Conservation (phyloP, 2,113 vertebrate species). For the Saccopteryx bilineata region DNA sequence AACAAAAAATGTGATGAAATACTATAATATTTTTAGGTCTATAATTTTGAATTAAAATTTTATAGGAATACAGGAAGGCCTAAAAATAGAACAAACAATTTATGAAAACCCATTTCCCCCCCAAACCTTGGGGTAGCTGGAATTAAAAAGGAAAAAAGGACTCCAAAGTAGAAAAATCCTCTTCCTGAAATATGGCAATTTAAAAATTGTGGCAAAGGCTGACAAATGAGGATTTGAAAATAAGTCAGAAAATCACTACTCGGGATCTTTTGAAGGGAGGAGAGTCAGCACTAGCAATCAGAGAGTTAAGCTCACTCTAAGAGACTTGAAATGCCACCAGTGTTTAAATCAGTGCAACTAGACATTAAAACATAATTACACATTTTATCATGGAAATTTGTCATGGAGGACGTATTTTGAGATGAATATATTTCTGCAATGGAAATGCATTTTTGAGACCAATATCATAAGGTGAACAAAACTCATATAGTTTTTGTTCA, state of each 20-base stretch:
- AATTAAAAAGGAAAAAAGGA: not conserved
- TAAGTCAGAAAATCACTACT: not conserved
- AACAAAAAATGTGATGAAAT: not conserved
- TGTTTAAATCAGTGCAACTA: not conserved
- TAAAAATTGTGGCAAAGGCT: conserved; percentile 25
- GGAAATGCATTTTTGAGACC: not conserved
- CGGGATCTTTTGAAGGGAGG: not conserved
- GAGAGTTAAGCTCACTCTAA: not conserved
- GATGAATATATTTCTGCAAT: not conserved
- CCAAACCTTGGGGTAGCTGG: not conserved
- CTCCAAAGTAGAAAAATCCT: not conserved
- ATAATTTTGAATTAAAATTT: not conserved
- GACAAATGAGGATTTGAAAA: not conserved
- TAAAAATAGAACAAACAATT: not conserved
- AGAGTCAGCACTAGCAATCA: not conserved
- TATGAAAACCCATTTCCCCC: not conserved
- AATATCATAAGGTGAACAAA: not conserved
- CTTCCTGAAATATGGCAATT: not conserved
- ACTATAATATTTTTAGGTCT: not conserved
- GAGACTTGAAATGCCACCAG: not conserved
- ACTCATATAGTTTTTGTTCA: not conserved
- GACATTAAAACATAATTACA: not conserved
- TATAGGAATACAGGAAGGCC: not conserved
- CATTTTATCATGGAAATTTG: conserved; percentile 9
- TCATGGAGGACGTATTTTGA: not conserved